Evolutionary conservation across 1,140 invertebrate genomes (phyloP).

Genomic region (Drosophila tsacasi): DNA sequence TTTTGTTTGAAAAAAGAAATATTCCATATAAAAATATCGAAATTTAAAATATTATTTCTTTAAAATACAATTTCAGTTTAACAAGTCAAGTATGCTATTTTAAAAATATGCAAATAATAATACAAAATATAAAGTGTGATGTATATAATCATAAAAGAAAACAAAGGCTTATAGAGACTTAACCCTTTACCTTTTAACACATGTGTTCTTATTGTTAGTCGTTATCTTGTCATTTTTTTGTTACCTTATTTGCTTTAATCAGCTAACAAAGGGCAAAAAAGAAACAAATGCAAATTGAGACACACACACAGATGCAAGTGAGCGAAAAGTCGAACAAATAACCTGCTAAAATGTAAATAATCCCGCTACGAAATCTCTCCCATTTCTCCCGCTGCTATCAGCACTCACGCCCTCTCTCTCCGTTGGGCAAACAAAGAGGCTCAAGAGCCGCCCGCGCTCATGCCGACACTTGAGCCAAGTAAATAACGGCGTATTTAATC

Average conservation of each 20-base stretch:
- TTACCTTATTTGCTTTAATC: constrained; percentile 56
- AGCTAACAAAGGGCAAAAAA: constrained; percentile 28
- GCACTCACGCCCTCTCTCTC: neutral
- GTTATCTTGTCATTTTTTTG: constrained; percentile 7
- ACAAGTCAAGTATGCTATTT: too few relatives aligned
- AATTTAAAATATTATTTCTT: too few relatives aligned
- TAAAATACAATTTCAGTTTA: too few relatives aligned
- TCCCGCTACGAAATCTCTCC: constrained; percentile 18
- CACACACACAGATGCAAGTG: neutral
- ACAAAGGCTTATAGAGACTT: neutral
- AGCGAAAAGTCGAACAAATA: constrained; percentile 28
- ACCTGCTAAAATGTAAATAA: constrained; percentile 56
- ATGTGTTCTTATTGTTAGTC: constrained; percentile 7
- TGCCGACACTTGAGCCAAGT: constrained; percentile 9
- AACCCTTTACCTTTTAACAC: constrained; percentile 1
- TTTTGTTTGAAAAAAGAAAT: neutral
- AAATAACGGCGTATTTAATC: constrained; percentile 70
- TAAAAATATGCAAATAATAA: too few relatives aligned
- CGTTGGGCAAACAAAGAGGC: constrained; percentile 13
- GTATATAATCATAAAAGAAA: neutral
- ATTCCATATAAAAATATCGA: too few relatives aligned
- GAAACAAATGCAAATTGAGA: constrained; percentile 58
- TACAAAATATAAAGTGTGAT: too few relatives aligned
- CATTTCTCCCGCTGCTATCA: constrained; percentile 8
- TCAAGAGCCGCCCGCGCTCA: constrained; percentile 20